A percentile compares a stretch with the other conserved stretches of the same genome.
Conservation (phyloP, 2,113 vertebrate species). For the Ahaetulla prasina region DNA sequence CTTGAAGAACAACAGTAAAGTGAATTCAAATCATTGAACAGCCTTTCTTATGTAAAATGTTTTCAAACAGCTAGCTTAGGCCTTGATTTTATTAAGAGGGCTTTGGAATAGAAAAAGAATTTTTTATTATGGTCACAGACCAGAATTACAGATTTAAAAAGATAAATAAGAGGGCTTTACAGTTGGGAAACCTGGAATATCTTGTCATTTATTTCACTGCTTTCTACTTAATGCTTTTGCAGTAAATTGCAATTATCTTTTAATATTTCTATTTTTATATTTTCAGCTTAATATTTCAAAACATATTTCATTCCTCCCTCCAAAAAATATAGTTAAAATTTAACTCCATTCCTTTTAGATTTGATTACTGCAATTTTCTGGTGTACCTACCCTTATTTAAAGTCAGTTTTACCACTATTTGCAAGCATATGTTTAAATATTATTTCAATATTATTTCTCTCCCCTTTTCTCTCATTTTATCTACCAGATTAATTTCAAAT, state of each 20-base stretch:
- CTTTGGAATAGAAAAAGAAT: background rate
- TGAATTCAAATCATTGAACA: background rate
- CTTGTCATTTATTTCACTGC: background rate
- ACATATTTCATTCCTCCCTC: background rate
- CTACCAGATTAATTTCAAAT: background rate
- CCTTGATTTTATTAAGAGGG: background rate
- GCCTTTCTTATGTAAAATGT: background rate
- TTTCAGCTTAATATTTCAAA: background rate
- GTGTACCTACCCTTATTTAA: background rate
- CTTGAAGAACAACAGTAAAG: background rate
- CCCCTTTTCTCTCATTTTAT: background rate
- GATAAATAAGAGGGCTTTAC: background rate
- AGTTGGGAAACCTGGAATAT: background rate
- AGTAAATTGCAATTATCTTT: background rate
- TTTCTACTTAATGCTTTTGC: background rate
- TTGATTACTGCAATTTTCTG: background rate
- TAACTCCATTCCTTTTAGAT: background rate
- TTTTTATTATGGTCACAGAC: background rate
- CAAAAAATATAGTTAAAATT: background rate
- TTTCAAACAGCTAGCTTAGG: background rate
- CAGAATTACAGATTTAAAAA: background rate
- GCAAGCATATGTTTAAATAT: background rate
- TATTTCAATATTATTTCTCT: background rate
- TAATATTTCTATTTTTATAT: background rate
- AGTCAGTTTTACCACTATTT: background rate